Evolutionary conservation across 1,140 invertebrate genomes (phyloP).

Genomic region (Goniozus legneri): DNA sequence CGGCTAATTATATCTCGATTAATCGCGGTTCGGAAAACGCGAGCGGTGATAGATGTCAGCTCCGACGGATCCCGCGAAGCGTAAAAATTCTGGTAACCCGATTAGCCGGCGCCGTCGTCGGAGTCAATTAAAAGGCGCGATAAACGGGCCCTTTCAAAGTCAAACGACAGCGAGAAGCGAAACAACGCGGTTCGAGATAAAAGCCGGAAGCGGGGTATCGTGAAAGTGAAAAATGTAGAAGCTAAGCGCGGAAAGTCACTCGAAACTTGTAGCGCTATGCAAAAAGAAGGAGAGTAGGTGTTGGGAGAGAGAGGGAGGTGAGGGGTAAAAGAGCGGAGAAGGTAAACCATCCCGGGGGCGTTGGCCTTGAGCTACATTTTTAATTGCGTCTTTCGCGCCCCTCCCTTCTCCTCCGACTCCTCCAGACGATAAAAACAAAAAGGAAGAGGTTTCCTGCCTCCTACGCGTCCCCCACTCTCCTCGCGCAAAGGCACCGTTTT

Average conservation of each 20-base stretch:
- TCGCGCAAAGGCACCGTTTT: background rate
- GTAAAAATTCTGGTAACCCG: too few species aligned
- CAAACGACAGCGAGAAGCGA: too few species aligned
- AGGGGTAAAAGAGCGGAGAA: conserved; percentile 21
- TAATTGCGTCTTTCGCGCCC: conserved; percentile 46
- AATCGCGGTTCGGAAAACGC: background rate
- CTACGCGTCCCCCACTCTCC: background rate
- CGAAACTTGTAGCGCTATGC: background rate
- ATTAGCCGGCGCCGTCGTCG: too few species aligned
- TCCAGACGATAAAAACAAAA: conserved; percentile 49
- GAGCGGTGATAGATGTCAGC: conserved; percentile 1
- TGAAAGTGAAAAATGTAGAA: background rate
- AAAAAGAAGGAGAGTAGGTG: conserved; percentile 3
- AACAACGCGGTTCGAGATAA: too few species aligned
- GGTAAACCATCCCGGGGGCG: conserved; percentile 34
- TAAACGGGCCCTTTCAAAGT: too few species aligned
- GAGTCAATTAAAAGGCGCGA: too few species aligned
- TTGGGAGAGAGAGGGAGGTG: conserved; percentile 11
- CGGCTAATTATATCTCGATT: conserved; percentile 7
- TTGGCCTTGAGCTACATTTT: conserved; percentile 54
- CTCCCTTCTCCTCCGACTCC: conserved; percentile 13
- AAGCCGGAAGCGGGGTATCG: background rate
- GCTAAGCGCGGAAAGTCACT: background rate
- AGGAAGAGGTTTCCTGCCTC: conserved; percentile 46
- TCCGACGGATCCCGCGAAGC: conserved; percentile 14